phyloP scores from a whole-genome alignment of 2,113 vertebrate species.

The Antennarius striatus region DNA sequence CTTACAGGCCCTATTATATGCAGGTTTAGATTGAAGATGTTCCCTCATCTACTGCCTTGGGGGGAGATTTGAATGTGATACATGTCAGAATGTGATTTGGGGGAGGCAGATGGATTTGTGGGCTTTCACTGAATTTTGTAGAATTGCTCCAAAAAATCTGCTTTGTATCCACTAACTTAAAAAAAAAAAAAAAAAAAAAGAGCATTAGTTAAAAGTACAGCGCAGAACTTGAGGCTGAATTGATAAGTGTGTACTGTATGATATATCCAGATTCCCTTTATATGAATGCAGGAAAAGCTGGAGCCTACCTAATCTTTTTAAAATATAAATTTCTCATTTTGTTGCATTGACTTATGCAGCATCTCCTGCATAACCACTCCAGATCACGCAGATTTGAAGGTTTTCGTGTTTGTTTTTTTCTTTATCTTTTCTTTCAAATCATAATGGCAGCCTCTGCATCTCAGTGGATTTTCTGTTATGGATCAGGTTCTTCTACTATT shows the following conservation, averaged over 20 bases:
- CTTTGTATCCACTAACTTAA: constrained; percentile 53
- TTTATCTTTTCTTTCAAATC: constrained; percentile 53
- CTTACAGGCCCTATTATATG: constrained; percentile 77
- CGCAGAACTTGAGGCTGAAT: constrained; percentile 59
- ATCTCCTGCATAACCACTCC: constrained; percentile 32
- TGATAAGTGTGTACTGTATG: constrained; percentile 37
- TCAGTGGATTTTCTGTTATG: constrained; percentile 66
- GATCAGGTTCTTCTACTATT: constrained; percentile 64
- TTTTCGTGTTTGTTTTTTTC: constrained; percentile 49
- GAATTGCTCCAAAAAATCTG: constrained; percentile 62
- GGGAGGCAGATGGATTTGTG: constrained; percentile 73
- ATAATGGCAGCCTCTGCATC: constrained; percentile 66
- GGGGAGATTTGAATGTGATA: constrained; percentile 79
- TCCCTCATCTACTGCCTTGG: constrained; percentile 75
- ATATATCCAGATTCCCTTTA: constrained; percentile 44
- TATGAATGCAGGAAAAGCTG: constrained; percentile 23
- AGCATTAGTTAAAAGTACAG: constrained; percentile 52
- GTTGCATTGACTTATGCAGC: constrained; percentile 26
- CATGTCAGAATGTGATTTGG: constrained; percentile 76
- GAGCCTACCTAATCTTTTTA: constrained; percentile 13
- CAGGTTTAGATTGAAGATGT: constrained; percentile 78
- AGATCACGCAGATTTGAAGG: constrained; percentile 48
- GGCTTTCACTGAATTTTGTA: constrained; percentile 61
- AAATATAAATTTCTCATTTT: not conserved
- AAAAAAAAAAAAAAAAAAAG: constrained; percentile 18